Evolutionary conservation across 2,113 vertebrate genomes (phyloP).

Genomic region (Coturnix japonica): DNA sequence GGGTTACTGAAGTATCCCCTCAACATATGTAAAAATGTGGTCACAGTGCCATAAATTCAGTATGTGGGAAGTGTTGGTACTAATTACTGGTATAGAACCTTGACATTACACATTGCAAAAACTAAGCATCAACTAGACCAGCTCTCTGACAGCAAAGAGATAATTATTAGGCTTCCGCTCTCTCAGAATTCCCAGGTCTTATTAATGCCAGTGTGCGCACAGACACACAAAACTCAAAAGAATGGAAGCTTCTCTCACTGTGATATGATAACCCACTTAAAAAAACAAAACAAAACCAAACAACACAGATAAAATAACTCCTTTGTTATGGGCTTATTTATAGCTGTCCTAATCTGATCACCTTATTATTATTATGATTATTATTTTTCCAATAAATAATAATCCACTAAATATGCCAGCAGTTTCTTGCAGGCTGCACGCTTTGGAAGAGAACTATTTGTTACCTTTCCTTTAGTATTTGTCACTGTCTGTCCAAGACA

Average conservation of each 20-base stretch:
- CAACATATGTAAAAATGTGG: constrained; percentile 65
- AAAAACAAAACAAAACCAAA: constrained; percentile 18
- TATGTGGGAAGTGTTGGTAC: constrained; percentile 63
- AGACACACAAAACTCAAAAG: not conserved
- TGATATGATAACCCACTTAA: not conserved
- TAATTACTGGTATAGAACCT: constrained; percentile 69
- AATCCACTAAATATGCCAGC: not conserved
- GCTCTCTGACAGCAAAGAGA: constrained; percentile 55
- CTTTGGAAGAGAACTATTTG: not conserved
- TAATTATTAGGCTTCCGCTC: constrained; percentile 51
- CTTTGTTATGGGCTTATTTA: not conserved
- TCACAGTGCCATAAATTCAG: constrained; percentile 58
- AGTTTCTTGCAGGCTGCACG: not conserved
- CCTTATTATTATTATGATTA: no score
- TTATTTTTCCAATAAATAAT: no score
- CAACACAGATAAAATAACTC: not conserved
- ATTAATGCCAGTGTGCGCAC: not conserved
- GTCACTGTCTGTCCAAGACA: not conserved
- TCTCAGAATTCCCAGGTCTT: constrained; percentile 39
- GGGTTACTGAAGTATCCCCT: constrained; percentile 46
- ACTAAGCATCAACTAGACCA: constrained; percentile 19
- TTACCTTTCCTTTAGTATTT: not conserved
- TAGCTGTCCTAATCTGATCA: not conserved
- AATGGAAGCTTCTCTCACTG: not conserved
- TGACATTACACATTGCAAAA: constrained; percentile 59